Evolutionary conservation across 1,140 invertebrate genomes (phyloP).

Genomic region (Drosophila ficusphila): DNA sequence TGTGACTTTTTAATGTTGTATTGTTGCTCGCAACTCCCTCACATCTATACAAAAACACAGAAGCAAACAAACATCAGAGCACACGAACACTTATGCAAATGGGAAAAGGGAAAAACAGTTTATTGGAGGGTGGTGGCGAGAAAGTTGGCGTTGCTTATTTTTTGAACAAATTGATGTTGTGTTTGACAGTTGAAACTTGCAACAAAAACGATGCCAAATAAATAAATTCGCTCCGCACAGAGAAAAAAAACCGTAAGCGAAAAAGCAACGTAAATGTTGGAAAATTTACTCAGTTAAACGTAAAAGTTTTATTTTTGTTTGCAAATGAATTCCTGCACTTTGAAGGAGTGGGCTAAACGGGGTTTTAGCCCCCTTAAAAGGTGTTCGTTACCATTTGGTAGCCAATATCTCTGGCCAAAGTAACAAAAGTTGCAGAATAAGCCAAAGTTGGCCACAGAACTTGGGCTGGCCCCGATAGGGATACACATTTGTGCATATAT

Average conservation of each 20-base stretch:
- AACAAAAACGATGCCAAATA: conserved; percentile 77
- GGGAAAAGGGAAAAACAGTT: conserved; percentile 57
- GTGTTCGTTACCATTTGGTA: conserved; percentile 63
- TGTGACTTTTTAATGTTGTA: conserved; percentile 77
- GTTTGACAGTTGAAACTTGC: conserved; percentile 83
- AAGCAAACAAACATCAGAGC: conserved; percentile 14
- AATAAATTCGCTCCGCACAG: conserved; percentile 61
- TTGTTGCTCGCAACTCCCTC: conserved; percentile 52
- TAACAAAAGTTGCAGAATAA: conserved; percentile 45
- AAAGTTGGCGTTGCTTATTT: conserved; percentile 77
- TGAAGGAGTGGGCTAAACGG: not conserved
- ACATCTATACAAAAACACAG: conserved; percentile 7
- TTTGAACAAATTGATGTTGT: conserved; percentile 83
- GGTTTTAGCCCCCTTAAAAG: conserved; percentile 1
- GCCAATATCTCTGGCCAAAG: conserved; percentile 43
- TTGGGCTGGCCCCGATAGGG: conserved; percentile 14
- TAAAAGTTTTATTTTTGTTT: conserved; percentile 81
- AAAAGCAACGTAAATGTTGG: conserved; percentile 49
- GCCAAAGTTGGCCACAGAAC: conserved; percentile 42
- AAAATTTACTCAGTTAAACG: conserved; percentile 80
- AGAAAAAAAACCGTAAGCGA: conserved; percentile 24
- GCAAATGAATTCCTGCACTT: conserved; percentile 73
- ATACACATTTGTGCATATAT: conserved; percentile 8
- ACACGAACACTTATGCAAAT: conserved; percentile 48
- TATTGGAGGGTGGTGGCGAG: conserved; percentile 52